Conservation (phyloP, 2,113 vertebrate species). For the Pseudorhombus dupliciocellatus region DNA sequence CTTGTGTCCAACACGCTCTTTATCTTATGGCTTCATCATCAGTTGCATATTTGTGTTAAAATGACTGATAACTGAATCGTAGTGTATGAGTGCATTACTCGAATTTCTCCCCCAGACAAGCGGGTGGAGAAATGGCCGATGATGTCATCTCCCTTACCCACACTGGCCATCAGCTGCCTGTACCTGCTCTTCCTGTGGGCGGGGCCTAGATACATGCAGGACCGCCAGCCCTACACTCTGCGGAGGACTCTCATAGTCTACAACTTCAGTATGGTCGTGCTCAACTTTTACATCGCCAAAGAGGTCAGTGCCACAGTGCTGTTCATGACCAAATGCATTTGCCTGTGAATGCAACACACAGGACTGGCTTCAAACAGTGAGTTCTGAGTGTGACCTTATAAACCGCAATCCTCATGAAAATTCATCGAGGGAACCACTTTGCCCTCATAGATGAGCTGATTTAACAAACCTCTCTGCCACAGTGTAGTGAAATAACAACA, state of each 20-base stretch:
- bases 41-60: no score
- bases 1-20: not conserved
- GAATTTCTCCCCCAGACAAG: conserved; percentile 84
- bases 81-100: no score
- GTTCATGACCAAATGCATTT: not conserved
- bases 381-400: not conserved
- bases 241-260: conserved; percentile 93
- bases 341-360: not conserved
- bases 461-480: no score
- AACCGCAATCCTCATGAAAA: not conserved
- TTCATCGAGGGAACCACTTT: not conserved
- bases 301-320: conserved; percentile 83
- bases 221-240: conserved; percentile 91
- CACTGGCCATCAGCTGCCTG: conserved; percentile 92
- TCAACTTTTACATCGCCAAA: conserved; percentile 99
- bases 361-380: not conserved
- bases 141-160: conserved; percentile 93
- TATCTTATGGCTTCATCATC: not conserved
- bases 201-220: conserved; percentile 96
- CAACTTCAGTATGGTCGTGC: conserved; percentile 99
- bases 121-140: conserved; percentile 95
- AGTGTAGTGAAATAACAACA: not conserved
- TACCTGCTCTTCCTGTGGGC: conserved; percentile 97
- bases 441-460: not conserved
- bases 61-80: no score